Evolutionary conservation across 1,140 invertebrate genomes (phyloP).

Genomic region (Euschistus heros): DNA sequence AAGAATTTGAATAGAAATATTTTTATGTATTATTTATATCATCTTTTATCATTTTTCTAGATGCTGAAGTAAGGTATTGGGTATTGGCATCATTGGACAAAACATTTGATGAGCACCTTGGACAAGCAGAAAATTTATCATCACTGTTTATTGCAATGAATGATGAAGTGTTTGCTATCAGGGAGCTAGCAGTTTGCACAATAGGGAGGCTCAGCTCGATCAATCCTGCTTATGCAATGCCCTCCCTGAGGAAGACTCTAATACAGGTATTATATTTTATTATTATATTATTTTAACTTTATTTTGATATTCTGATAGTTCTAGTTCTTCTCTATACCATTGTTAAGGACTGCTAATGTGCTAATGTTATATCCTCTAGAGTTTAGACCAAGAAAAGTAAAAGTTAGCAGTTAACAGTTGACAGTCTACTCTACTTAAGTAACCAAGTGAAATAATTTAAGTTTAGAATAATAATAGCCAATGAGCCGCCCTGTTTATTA

Average conservation of each 20-base stretch:
- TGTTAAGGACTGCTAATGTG: too few species aligned
- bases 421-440: too few species aligned
- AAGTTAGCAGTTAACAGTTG: too few species aligned
- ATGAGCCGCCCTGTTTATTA: too few species aligned
- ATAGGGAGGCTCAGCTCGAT: conserved; percentile 82
- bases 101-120: conserved; percentile 86
- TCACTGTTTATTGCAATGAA: conserved; percentile 90
- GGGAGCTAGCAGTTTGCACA: conserved; percentile 85
- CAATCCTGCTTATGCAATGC: conserved; percentile 98
- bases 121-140: conserved; percentile 90
- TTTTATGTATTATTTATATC: too few species aligned
- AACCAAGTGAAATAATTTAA: too few species aligned
- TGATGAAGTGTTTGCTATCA: conserved; percentile 95
- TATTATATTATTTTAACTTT: not conserved
- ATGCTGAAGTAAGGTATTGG: conserved; percentile 85
- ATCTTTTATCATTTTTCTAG: conserved; percentile 37
- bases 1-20: too few species aligned
- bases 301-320: too few species aligned
- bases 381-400: too few species aligned
- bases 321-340: too few species aligned
- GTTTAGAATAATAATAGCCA: too few species aligned
- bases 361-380: too few species aligned
- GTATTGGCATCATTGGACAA: conserved; percentile 89
- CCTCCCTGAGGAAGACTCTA: conserved; percentile 82
- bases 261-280: conserved; percentile 47